Percentiles rank a stretch among this genome's conserved stretches.
phyloP scores from a whole-genome alignment of 2,797 vertebrate species.

The Melopsittacus undulatus region DNA sequence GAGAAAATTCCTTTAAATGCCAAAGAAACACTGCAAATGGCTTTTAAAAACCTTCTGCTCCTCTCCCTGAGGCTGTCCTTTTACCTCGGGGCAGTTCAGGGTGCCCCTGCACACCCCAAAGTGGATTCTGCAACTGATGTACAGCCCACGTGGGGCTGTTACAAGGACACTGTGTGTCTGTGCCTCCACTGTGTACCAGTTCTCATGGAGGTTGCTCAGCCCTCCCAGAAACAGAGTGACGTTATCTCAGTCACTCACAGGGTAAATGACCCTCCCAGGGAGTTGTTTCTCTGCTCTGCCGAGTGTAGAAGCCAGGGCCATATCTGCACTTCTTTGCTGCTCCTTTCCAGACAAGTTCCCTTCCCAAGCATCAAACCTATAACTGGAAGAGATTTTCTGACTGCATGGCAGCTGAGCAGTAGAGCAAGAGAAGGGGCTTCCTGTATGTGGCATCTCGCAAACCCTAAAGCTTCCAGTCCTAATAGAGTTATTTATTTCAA shows the following conservation, averaged over 20 bases:
- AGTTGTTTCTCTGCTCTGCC: neutral
- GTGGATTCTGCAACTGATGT: neutral
- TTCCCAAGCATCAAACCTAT: conserved; percentile 3
- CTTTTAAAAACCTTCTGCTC: neutral
- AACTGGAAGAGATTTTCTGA: conserved; percentile 23
- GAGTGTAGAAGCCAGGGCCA: neutral
- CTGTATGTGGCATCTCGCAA: neutral
- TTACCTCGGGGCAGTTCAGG: neutral
- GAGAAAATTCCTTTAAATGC: neutral
- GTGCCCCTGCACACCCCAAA: neutral
- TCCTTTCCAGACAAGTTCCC: neutral
- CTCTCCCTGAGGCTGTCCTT: neutral
- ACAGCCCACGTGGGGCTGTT: neutral
- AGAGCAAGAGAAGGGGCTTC: conserved; percentile 7
- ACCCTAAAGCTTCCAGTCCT: neutral
- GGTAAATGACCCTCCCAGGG: neutral
- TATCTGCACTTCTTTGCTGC: neutral
- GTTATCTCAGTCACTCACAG: neutral
- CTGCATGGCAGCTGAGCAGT: neutral
- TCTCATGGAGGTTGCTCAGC: neutral
- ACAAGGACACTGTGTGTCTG: neutral
- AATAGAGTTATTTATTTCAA: conserved; percentile 55
- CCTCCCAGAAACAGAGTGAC: neutral
- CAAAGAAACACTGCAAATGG: neutral
- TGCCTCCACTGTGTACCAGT: neutral